phyloP scores from a whole-genome alignment of 2,797 vertebrate species.

The Thamnophis elegans region DNA sequence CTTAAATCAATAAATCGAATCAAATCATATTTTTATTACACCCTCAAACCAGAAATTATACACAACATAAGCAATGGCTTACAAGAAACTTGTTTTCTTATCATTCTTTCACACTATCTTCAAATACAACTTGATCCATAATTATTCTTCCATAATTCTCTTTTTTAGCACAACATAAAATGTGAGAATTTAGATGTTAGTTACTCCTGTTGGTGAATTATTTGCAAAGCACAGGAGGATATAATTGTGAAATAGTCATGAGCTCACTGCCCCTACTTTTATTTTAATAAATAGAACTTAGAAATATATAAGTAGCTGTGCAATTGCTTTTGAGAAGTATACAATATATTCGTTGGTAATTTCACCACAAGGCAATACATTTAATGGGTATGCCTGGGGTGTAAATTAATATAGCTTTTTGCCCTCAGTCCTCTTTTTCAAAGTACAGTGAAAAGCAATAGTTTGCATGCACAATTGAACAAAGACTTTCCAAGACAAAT shows the following conservation, averaged over 20 bases:
- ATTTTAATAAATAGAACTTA: conserved; percentile 2
- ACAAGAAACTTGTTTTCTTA: background rate
- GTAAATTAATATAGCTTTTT: conserved; percentile 6
- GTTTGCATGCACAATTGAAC: background rate
- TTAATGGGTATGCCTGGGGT: background rate
- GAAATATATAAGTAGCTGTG: background rate
- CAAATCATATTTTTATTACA: background rate
- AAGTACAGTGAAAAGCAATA: background rate
- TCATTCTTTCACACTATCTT: background rate
- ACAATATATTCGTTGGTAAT: background rate
- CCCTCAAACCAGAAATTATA: background rate
- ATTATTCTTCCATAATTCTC: conserved; percentile 5
- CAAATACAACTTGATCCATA: conserved; percentile 5
- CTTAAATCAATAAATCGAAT: background rate
- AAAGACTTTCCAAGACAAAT: background rate
- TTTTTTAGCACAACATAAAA: background rate
- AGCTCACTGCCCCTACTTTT: conserved; percentile 3
- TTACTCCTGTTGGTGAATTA: background rate
- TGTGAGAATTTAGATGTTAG: background rate
- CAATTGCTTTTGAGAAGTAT: background rate
- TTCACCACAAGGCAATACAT: background rate
- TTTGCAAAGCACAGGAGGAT: conserved; percentile 21
- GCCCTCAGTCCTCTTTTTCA: background rate
- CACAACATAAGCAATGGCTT: conserved; percentile 7
- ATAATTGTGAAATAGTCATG: background rate